A percentile compares a stretch with the other conserved stretches of the same genome.
phyloP scores from a whole-genome alignment of 2,888 invertebrate species.

The Dermolepida albohirtum region DNA sequence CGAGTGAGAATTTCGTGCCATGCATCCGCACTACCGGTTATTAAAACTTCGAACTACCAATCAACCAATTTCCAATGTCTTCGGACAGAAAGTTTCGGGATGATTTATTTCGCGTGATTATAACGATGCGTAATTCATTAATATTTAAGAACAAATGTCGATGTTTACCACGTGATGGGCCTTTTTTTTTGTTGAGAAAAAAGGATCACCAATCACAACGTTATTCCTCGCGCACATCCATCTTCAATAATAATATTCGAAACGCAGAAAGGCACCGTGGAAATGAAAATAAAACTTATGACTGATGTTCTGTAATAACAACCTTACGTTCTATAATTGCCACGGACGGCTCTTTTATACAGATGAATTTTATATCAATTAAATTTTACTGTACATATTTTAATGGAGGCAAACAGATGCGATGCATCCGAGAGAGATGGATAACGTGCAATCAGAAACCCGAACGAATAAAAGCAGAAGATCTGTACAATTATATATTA shows the following conservation, averaged over 20 bases:
- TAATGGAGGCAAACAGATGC: slow-evolving; percentile 50
- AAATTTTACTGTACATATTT: slow-evolving; percentile 58
- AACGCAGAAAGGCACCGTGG: slow-evolving; percentile 43
- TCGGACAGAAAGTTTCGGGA: no score
- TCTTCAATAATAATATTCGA: no score
- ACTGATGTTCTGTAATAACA: slow-evolving; percentile 59
- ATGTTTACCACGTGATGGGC: slow-evolving; percentile 1
- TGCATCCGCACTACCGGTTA: no score
- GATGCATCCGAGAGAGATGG: background rate
- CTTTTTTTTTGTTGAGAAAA: no score
- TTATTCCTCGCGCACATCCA: background rate
- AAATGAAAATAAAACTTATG: slow-evolving; percentile 57
- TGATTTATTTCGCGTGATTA: background rate
- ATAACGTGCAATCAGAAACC: slow-evolving; percentile 31
- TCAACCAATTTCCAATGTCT: no score
- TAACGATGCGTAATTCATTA: background rate
- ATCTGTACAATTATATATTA: no score
- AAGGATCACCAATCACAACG: slow-evolving; percentile 3
- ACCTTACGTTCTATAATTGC: slow-evolving; percentile 57
- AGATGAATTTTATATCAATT: slow-evolving; percentile 61
- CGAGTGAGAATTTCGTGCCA: no score
- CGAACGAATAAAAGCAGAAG: no score
- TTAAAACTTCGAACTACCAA: no score
- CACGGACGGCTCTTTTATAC: slow-evolving; percentile 55
- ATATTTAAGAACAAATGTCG: slow-evolving; percentile 7